Conservation (phyloP, 2,113 vertebrate species). For the Callipepla squamata region DNA sequence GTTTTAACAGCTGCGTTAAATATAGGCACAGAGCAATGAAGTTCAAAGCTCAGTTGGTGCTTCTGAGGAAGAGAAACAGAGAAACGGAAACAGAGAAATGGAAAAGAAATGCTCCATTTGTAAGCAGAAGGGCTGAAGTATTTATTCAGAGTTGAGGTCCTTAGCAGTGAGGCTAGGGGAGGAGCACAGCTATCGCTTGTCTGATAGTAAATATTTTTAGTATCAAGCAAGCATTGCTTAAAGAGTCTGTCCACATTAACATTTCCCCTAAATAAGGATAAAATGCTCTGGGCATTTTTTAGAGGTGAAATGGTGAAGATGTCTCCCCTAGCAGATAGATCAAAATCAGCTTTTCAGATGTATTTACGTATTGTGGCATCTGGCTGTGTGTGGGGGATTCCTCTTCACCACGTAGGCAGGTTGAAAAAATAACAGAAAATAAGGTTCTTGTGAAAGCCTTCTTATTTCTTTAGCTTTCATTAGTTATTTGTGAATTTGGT, state of each 20-base stretch:
- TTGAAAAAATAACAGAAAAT: neutral
- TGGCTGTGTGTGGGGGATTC: neutral
- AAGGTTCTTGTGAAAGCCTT: neutral
- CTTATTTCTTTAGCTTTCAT: slow-evolving; percentile 9
- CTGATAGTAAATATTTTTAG: slow-evolving; percentile 63
- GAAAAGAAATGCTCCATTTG: neutral
- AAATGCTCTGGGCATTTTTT: slow-evolving; percentile 70
- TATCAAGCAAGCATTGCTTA: slow-evolving; percentile 76
- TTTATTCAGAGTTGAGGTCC: neutral
- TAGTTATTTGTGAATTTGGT: neutral
- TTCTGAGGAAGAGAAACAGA: neutral
- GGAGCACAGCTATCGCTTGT: neutral
- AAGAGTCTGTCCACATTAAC: slow-evolving; percentile 79
- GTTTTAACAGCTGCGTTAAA: neutral
- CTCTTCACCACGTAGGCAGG: neutral
- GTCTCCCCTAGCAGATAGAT: slow-evolving; percentile 63
- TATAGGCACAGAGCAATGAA: neutral
- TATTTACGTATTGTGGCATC: slow-evolving; percentile 15
- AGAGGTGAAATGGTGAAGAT: slow-evolving; percentile 55
- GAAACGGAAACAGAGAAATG: neutral
- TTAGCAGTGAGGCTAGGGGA: neutral
- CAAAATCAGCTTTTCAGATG: slow-evolving; percentile 73
- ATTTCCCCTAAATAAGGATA: slow-evolving; percentile 77
- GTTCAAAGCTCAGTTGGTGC: neutral
- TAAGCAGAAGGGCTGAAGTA: neutral